phyloP scores from a whole-genome alignment of 2,113 vertebrate genomes.

The Prinia subflava region DNA sequence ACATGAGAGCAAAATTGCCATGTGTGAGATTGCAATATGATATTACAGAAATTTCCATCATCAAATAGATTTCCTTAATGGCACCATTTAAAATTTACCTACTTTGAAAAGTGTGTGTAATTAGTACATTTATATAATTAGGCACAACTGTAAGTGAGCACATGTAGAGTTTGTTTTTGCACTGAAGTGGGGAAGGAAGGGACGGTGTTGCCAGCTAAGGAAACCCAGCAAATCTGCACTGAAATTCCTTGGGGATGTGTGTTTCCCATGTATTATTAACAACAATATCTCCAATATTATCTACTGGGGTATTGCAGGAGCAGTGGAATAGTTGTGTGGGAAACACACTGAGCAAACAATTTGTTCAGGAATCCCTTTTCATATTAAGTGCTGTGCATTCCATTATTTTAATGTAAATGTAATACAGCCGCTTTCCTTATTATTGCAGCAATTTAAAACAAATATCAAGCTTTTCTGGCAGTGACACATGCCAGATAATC shows the following conservation, averaged over 20 bases:
- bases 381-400: background rate
- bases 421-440: background rate
- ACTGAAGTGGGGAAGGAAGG: constrained; percentile 4
- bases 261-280: background rate
- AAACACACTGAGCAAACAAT: background rate
- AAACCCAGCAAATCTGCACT: background rate
- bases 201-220: background rate
- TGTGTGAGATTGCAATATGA: background rate
- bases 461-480: background rate
- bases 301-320: background rate
- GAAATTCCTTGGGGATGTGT: constrained; percentile 1
- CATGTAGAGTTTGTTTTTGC: constrained; percentile 7
- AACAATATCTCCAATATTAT: background rate
- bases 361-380: background rate
- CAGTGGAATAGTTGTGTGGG: background rate
- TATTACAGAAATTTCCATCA: constrained; percentile 24
- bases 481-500: background rate
- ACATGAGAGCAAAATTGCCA: constrained; percentile 31
- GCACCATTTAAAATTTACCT: constrained; percentile 46
- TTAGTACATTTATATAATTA: constrained; percentile 49
- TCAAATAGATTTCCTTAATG: constrained; percentile 37
- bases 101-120: constrained; percentile 44
- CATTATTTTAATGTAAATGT: background rate
- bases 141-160: constrained; percentile 20
- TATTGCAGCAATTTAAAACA: background rate